A percentile compares a stretch with the other conserved stretches of the same genome.
Conservation (phyloP, 1,140 invertebrate genomes). For the Ceratitis capitata region DNA sequence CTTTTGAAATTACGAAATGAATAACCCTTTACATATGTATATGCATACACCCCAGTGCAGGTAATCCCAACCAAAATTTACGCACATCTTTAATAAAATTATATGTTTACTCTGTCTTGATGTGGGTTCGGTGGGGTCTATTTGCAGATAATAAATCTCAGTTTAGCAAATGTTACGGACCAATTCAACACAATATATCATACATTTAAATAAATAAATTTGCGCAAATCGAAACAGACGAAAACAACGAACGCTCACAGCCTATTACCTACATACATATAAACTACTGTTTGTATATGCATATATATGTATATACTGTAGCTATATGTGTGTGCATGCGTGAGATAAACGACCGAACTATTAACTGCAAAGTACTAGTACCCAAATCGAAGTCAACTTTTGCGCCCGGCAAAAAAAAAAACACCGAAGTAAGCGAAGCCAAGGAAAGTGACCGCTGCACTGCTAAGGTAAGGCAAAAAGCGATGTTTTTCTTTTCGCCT, state of each 20-base stretch:
- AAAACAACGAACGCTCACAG: background rate
- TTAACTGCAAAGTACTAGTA: conserved; percentile 9
- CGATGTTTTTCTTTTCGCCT: background rate
- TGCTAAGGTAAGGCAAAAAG: background rate
- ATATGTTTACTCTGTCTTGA: background rate
- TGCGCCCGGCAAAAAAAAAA: background rate
- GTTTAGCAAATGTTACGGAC: conserved; percentile 4
- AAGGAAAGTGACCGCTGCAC: background rate
- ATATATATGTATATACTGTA: background rate
- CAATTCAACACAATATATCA: background rate
- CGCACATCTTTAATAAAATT: background rate
- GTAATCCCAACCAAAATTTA: no score
- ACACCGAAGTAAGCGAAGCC: background rate
- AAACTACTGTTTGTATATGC: background rate
- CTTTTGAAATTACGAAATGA: no score
- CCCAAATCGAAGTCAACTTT: background rate
- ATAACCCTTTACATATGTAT: no score
- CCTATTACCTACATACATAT: background rate
- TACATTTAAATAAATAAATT: conserved; percentile 31
- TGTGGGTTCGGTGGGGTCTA: background rate
- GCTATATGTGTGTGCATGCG: background rate
- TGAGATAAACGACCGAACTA: conserved; percentile 12
- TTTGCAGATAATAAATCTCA: conserved; percentile 5
- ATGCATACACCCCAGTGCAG: no score
- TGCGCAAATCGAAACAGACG: background rate